Evolutionary conservation across 2,113 vertebrate species (phyloP), one percentile per base, ranked within the genome.

Genomic region (Ceyx margarethae): DNA sequence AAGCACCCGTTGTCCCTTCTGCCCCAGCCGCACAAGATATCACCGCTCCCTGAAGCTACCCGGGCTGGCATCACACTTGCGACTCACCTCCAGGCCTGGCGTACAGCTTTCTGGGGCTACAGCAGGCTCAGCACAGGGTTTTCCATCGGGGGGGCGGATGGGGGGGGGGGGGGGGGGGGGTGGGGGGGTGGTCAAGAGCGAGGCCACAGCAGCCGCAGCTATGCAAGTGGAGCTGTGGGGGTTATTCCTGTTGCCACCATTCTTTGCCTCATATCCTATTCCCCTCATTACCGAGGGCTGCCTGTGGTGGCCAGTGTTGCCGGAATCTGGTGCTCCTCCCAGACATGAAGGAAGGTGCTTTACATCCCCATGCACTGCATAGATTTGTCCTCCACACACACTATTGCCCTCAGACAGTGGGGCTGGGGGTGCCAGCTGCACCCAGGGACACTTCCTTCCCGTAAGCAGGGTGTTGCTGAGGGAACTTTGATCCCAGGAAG

Each of bases 301-400:
- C 56, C 3, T 1, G 15, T 2, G 4, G 74, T 5, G 40, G 13
- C 33, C 43, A 18, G 56, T 2, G 13, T 33, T 23, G 56, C 57
- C 2, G 3, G 29, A 25, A n/a, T 9, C 22, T 4, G 9, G 56
- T 14, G 22, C 50, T 31, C 25, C 14, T 45, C 50, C 6, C 11
- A 37, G 4, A 12, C 40, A 33, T 11, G 58, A 9, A 26, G 40
- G 48, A 54, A 60, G 48, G 13, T 9, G 11, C 19, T 75, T 78
- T 74, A 23, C 5, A 23, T 9, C 21, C 46, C 1, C 0, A 19
- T 7, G 26, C 5, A 3, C 10, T 2, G 7, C 9, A 21, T 0
- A 6, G 31, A 37, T 77, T 84, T 58, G 4, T 7, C 8, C 35
- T 65, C 60, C 17, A 7, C 18, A 28, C 3, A 35, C 28, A 26